Evolutionary conservation across 2,797 vertebrate genomes (phyloP).

Genomic region (Melanotaenia trifasciata): DNA sequence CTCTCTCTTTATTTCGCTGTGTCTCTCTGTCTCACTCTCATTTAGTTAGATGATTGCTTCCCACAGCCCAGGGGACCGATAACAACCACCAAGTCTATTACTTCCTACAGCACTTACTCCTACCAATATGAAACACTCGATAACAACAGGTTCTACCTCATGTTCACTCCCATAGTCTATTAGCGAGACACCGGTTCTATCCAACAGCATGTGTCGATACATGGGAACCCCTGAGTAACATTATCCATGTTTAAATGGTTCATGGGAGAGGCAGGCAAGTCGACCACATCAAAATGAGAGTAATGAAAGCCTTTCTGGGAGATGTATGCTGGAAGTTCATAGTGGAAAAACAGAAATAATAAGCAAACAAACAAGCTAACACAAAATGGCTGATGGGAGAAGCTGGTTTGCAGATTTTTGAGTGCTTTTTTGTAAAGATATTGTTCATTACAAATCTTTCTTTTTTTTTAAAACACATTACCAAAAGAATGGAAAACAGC

Average conservation of each 20-base stretch:
- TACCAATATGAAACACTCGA: conserved; percentile 82
- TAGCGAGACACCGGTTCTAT: conserved; percentile 74
- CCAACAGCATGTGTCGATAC: conserved; percentile 64
- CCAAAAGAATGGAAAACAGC: neutral
- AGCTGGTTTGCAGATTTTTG: conserved; percentile 1
- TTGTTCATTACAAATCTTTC: neutral
- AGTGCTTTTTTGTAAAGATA: conserved; percentile 9
- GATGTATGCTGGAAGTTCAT: conserved; percentile 51
- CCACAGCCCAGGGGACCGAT: conserved; percentile 76
- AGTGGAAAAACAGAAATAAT: conserved; percentile 48
- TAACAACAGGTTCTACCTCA: conserved; percentile 76
- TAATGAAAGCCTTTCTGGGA: conserved; percentile 52
- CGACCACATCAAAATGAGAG: conserved; percentile 46
- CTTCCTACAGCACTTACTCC: conserved; percentile 81
- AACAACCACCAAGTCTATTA: conserved; percentile 81
- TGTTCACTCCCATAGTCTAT: conserved; percentile 79
- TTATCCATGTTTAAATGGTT: conserved; percentile 74
- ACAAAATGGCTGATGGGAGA: conserved; percentile 24
- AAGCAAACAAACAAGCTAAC: conserved; percentile 53
- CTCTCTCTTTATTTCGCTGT: conserved; percentile 21
- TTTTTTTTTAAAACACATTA: neutral
- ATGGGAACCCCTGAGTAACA: conserved; percentile 80
- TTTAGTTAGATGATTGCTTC: conserved; percentile 83
- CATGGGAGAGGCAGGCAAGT: conserved; percentile 46
- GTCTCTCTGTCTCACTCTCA: conserved; percentile 64